phyloP scores from a whole-genome alignment of 2,888 invertebrate species.

The Sarcophaga carnaria region DNA sequence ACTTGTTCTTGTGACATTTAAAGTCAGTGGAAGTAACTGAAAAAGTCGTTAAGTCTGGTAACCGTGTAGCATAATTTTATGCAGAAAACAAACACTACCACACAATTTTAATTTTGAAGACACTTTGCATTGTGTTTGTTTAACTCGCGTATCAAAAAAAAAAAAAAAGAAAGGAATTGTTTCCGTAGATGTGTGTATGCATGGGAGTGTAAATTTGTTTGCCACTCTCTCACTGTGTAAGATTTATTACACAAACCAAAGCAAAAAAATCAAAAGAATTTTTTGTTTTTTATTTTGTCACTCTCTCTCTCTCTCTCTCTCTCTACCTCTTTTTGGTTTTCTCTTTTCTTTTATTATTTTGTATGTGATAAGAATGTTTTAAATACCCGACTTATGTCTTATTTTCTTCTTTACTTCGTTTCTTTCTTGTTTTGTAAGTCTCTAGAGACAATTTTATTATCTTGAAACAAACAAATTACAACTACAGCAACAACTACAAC shows the following conservation, averaged over 20 bases:
- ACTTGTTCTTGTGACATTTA: too few relatives aligned
- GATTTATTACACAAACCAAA: slow-evolving; percentile 35
- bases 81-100: too few relatives aligned
- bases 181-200: too few relatives aligned
- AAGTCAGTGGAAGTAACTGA: too few relatives aligned
- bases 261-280: slow-evolving; percentile 13
- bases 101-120: too few relatives aligned
- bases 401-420: too few relatives aligned
- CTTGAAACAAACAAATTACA: slow-evolving; percentile 6
- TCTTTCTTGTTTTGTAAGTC: slow-evolving; percentile 9
- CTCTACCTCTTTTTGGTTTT: neutral
- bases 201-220: slow-evolving; percentile 16
- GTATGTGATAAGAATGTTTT: slow-evolving; percentile 17
- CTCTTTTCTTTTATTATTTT: neutral
- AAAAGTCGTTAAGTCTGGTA: too few relatives aligned
- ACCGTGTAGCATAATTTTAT: too few relatives aligned
- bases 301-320: neutral
- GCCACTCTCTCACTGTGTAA: neutral
- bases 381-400: too few relatives aligned
- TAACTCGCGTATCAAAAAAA: neutral
- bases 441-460: slow-evolving; percentile 40
- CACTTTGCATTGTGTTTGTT: slow-evolving; percentile 5
- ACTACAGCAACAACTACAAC: neutral
- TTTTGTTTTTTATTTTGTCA: neutral
- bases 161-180: too few relatives aligned